Conservation (phyloP, 2,113 vertebrate species). For the Macrotis lagotis region DNA sequence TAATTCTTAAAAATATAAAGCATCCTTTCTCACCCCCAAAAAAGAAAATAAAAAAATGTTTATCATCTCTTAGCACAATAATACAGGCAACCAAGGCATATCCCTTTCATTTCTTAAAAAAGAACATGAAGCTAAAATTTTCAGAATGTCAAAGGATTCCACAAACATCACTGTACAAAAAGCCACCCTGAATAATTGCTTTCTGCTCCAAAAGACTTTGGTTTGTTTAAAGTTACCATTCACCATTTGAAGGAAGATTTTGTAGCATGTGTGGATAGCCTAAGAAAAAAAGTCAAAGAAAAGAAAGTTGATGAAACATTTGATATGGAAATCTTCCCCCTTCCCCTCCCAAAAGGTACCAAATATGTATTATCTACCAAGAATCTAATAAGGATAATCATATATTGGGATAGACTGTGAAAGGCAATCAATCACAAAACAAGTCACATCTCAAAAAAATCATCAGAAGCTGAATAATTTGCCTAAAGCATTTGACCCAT, state of each 20-base stretch:
- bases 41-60: constrained; percentile 76
- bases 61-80: constrained; percentile 62
- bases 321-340: background rate
- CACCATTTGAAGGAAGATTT: constrained; percentile 67
- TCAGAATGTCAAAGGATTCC: constrained; percentile 63
- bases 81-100: constrained; percentile 60
- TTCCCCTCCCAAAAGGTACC: background rate
- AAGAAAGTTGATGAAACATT: constrained; percentile 33
- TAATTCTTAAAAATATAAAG: constrained; percentile 86
- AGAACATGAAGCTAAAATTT: constrained; percentile 64
- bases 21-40: constrained; percentile 74
- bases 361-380: constrained; percentile 1
- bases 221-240: constrained; percentile 78
- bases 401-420: background rate
- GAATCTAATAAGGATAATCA: background rate
- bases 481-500: background rate
- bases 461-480: background rate
- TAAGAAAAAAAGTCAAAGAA: constrained; percentile 52
- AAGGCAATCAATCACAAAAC: background rate
- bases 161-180: constrained; percentile 68
- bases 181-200: constrained; percentile 71
- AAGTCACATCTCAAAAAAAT: background rate
- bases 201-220: constrained; percentile 72
- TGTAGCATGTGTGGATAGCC: constrained; percentile 51
- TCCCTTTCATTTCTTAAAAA: constrained; percentile 70